Conservation (phyloP, 2,797 vertebrate genomes). For the Brotula barbata region DNA sequence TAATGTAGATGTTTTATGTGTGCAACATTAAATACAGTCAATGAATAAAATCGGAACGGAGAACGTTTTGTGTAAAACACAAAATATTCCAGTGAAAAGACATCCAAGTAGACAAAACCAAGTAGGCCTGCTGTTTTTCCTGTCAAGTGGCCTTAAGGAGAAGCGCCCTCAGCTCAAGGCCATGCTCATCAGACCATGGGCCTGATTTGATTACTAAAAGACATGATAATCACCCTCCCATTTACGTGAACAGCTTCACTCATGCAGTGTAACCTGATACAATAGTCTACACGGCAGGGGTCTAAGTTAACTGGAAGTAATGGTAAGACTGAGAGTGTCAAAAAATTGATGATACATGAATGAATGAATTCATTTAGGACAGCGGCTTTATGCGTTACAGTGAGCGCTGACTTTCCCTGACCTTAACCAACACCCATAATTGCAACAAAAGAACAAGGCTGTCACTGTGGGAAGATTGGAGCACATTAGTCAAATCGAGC, state of each 20-base stretch:
- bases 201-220: conserved; percentile 72
- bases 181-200: conserved; percentile 51
- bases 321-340: conserved; percentile 18
- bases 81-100: conserved; percentile 15
- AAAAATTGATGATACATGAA: conserved; percentile 19
- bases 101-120: conserved; percentile 27
- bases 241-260: conserved; percentile 55
- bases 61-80: neutral
- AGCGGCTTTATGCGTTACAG: conserved; percentile 9
- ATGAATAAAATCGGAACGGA: neutral
- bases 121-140: conserved; percentile 41
- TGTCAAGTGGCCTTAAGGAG: conserved; percentile 38
- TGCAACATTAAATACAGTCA: neutral
- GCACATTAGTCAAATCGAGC: conserved; percentile 51
- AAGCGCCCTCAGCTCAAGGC: conserved; percentile 42
- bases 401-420: conserved; percentile 21
- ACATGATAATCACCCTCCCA: conserved; percentile 67
- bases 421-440: conserved; percentile 33
- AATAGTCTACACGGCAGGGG: conserved; percentile 35
- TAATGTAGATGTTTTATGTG: neutral
- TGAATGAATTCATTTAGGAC: conserved; percentile 10
- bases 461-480: conserved; percentile 29
- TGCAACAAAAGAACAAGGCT: conserved; percentile 26
- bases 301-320: conserved; percentile 36
- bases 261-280: conserved; percentile 9